Conservation (phyloP, 2,888 invertebrate genomes). For the Ichneumoninae sp. region DNA sequence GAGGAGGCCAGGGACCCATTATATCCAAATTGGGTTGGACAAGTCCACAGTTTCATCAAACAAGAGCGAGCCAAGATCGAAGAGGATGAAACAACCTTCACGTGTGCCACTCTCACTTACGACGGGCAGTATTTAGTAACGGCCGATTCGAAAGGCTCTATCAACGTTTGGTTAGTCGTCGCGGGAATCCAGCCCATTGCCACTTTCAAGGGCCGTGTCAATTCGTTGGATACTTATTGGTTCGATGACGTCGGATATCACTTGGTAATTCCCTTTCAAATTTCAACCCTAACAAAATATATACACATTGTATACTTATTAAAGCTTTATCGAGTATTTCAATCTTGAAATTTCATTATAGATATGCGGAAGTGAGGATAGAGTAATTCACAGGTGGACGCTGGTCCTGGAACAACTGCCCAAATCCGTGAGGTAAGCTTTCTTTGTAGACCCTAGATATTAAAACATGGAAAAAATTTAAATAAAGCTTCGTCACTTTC, state of each 20-base stretch:
- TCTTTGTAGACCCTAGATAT: background rate
- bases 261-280: constrained; percentile 70
- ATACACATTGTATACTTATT: background rate
- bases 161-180: constrained; percentile 83
- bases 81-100: constrained; percentile 67
- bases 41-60: constrained; percentile 74
- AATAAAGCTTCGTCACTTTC: background rate
- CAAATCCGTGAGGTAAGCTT: constrained; percentile 69
- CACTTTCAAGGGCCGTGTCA: constrained; percentile 77
- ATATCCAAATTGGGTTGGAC: constrained; percentile 23
- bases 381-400: constrained; percentile 78
- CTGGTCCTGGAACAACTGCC: constrained; percentile 73
- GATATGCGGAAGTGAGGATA: constrained; percentile 80
- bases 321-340: background rate
- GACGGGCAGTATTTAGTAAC: constrained; percentile 84
- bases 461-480: background rate
- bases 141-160: constrained; percentile 82
- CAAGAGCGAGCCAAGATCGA: constrained; percentile 71
- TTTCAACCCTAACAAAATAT: background rate
- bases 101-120: constrained; percentile 81
- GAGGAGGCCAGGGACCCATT: background rate
- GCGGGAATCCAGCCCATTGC: constrained; percentile 74
- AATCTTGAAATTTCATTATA: constrained; percentile 48
- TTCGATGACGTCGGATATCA: constrained; percentile 74
- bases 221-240: constrained; percentile 80